Conservation (phyloP, 1,140 invertebrate species). For the Orius laevigatus region DNA sequence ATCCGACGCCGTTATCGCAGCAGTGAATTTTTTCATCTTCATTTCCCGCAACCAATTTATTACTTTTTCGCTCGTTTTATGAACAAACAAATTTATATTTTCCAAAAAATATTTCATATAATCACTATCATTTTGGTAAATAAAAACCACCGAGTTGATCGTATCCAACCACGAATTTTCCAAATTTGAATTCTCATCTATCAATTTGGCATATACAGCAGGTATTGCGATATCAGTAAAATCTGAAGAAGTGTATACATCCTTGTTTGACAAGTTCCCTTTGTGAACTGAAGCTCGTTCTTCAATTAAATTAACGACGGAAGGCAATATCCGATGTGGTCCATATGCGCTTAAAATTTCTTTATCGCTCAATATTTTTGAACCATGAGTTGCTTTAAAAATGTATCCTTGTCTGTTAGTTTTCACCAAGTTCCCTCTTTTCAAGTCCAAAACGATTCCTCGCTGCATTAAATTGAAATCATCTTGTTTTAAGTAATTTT, state of each 20-base stretch:
- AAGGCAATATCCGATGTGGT: constrained; percentile 34
- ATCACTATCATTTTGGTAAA: constrained; percentile 32
- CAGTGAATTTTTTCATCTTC: constrained; percentile 35
- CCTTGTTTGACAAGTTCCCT: constrained; percentile 32
- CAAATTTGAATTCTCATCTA: constrained; percentile 40
- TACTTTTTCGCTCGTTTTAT: constrained; percentile 37
- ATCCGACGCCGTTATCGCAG: constrained; percentile 57
- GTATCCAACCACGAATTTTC: constrained; percentile 52
- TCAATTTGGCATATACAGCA: constrained; percentile 45
- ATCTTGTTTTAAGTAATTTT: constrained; percentile 31
- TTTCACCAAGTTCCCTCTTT: constrained; percentile 54
- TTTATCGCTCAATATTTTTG: constrained; percentile 33
- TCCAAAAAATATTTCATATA: too few relatives aligned
- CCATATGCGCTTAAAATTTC: constrained; percentile 47
- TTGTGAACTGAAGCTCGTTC: constrained; percentile 24
- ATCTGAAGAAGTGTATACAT: constrained; percentile 49
- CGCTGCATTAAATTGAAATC: constrained; percentile 51
- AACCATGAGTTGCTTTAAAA: constrained; percentile 51
- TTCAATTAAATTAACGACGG: background rate
- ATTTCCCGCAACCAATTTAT: constrained; percentile 44
- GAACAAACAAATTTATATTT: constrained; percentile 8
- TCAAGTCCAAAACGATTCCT: constrained; percentile 53
- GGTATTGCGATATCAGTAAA: constrained; percentile 55
- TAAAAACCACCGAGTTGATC: constrained; percentile 38
- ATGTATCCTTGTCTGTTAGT: constrained; percentile 43